Evolutionary conservation across 1,140 invertebrate species (phyloP), one percentile per base, ranked within the genome.

Genomic region (Hyles vespertilio): DNA sequence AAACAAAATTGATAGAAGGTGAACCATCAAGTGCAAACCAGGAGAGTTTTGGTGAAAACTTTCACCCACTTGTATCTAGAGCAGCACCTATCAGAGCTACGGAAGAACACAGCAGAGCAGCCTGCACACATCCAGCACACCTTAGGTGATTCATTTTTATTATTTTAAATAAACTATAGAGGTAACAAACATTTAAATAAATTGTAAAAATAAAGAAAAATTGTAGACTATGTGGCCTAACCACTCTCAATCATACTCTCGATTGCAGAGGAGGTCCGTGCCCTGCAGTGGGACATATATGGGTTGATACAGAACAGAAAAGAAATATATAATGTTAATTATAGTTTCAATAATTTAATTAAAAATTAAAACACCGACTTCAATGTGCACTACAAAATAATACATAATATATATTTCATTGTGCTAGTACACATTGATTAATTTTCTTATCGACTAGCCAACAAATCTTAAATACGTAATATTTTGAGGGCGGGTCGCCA

Each of bases 1-100:
- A 73, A 22, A 81, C 79, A 69, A 86, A 85, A 65, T 55, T 89
- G 45, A 76, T 87, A 58, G 82, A 87, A 66, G 86, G 85, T 33
- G 85, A 87, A 66, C 85, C 85, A 32, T 70, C 72, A 57, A 82
- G 70, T 49, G 68, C 66, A 51, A 77, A 76, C 56, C 75, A 64
- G 46, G 84, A 89, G 56, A 86, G 81, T 60, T 68, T 83, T 54
- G 76, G 80, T 32, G 83, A 89, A 34, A 87, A 64, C 70, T 88
- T 84, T 56, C 84, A 87, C 61, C 79, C 84, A 34, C 32, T 87
- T 10, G 60, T 69, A 11, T 57, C 67, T 3, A 77, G 74, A 45
- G 56, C 69, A 33, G 67, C 74, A 11, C 63, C 77, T 5, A 54
- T 71, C 5, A 76, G 76, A 43, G 59, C 71, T 32, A 56, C 65